Percentiles rank a stretch among this genome's conserved stretches.
Conservation (phyloP, 92 coral and sea anemone genomes). For the Siderastrea siderea region DNA sequence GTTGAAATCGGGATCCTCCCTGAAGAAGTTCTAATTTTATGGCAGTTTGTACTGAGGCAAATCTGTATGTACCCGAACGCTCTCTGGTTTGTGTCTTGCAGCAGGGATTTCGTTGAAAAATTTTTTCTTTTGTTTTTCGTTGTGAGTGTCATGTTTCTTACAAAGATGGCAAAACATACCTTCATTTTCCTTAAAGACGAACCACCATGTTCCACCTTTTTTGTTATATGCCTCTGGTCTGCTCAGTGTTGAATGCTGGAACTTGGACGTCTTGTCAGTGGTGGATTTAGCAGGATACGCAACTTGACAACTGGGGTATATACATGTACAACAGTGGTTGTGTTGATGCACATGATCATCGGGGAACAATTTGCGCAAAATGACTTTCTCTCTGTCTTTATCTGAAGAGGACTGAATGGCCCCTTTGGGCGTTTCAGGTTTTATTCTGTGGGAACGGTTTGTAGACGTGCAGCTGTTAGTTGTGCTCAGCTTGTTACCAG, state of each 20-base stretch:
- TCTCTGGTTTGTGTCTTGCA: conserved; percentile 4
- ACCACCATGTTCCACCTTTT: conserved; percentile 3
- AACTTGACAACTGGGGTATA: conserved; percentile 15
- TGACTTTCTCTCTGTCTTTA: conserved; percentile 16
- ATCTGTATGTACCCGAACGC: conserved; percentile 9
- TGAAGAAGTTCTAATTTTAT: conserved; percentile 17
- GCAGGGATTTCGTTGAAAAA: conserved; percentile 25
- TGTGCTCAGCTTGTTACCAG: too few species aligned
- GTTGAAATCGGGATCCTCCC: conserved; percentile 20
- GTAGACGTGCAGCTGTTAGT: too few species aligned
- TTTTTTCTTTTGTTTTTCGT: conserved; percentile 20
- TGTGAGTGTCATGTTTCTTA: conserved; percentile 22
- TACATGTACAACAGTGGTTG: background rate
- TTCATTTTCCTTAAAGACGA: conserved; percentile 8
- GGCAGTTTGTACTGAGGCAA: conserved; percentile 20
- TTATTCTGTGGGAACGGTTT: too few species aligned
- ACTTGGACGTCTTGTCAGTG: conserved; percentile 22
- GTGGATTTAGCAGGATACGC: conserved; percentile 8
- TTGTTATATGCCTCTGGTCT: conserved; percentile 17
- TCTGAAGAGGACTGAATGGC: conserved; percentile 13
- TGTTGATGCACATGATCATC: too few species aligned
- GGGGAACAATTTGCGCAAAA: background rate
- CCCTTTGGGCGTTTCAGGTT: conserved; percentile 17
- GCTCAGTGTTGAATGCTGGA: conserved; percentile 22
- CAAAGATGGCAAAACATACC: conserved; percentile 23